phyloP scores from a whole-genome alignment of 2,888 invertebrate species.

The Phortica magna region DNA sequence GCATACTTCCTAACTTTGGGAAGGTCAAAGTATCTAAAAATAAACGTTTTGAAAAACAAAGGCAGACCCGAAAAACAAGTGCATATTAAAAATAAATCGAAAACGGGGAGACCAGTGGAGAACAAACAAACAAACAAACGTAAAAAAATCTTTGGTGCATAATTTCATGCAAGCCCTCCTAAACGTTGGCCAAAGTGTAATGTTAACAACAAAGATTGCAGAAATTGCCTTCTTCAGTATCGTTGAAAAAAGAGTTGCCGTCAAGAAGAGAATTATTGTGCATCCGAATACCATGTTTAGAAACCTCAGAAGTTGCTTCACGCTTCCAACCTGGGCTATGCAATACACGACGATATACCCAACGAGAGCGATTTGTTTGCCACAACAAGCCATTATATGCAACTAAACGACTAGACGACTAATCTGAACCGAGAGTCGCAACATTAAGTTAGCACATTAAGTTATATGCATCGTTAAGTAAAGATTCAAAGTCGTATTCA shows the following conservation, averaged over 20 bases:
- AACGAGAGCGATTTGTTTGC: slow-evolving; percentile 50
- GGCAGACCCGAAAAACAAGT: slow-evolving; percentile 25
- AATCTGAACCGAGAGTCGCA: slow-evolving; percentile 44
- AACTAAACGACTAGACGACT: slow-evolving; percentile 54
- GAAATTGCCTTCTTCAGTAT: slow-evolving; percentile 54
- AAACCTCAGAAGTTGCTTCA: slow-evolving; percentile 81
- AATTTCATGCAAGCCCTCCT: slow-evolving; percentile 34
- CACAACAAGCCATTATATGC: slow-evolving; percentile 57
- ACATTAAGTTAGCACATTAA: slow-evolving; percentile 49
- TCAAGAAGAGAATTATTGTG: slow-evolving; percentile 93
- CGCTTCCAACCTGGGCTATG: slow-evolving; percentile 59
- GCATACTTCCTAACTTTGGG: slow-evolving; percentile 48
- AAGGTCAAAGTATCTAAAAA: slow-evolving; percentile 50
- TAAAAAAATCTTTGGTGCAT: slow-evolving; percentile 40
- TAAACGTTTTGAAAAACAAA: slow-evolving; percentile 43
- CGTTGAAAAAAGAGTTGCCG: slow-evolving; percentile 78
- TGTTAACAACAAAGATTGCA: slow-evolving; percentile 55
- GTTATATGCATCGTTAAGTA: slow-evolving; percentile 59
- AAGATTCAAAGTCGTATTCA: slow-evolving; percentile 41
- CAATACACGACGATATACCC: slow-evolving; percentile 49
- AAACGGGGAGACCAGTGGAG: slow-evolving; percentile 25
- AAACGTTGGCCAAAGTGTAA: slow-evolving; percentile 55
- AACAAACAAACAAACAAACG: slow-evolving; percentile 35
- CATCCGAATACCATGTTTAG: slow-evolving; percentile 93
- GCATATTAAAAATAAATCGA: slow-evolving; percentile 24